A percentile compares a stretch with the other conserved stretches of the same genome.
These are phyloP conservation scores for Catonia carolina DNA, from an alignment of 2,888 invertebrate species.

Conservation along the genomic window DNA sequence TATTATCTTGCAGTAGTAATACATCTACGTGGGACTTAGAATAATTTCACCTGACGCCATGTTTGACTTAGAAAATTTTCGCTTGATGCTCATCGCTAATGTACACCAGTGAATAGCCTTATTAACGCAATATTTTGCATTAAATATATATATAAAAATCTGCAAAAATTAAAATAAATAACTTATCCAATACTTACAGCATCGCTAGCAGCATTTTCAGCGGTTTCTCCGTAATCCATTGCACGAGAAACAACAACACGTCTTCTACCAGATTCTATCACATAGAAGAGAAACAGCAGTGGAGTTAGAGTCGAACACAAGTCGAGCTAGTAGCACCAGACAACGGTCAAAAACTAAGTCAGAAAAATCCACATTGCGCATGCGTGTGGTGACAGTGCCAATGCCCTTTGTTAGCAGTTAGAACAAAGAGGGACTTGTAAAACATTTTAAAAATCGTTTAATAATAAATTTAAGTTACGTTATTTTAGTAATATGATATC, in stretches of 20 bases:
- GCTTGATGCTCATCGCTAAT: slow-evolving; percentile 5
- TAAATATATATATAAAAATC: too few species aligned
- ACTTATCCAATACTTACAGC: background rate
- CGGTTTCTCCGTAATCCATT: background rate
- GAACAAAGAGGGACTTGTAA: too few species aligned
- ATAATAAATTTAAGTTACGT: too few species aligned
- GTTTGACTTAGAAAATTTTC: slow-evolving; percentile 74
- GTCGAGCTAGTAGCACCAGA: background rate
- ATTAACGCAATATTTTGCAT: too few species aligned
- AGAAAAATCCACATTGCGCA: slow-evolving; percentile 52
- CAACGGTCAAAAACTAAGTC: slow-evolving; percentile 31
- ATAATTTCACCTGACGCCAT: slow-evolving; percentile 59
- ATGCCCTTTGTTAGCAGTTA: slow-evolving; percentile 26
- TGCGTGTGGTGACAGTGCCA: slow-evolving; percentile 43
- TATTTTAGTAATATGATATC: too few species aligned
- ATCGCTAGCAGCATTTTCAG: slow-evolving; percentile 2
- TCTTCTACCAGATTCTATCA: too few species aligned
- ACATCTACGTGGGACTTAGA: slow-evolving; percentile 27
- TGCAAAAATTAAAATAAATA: too few species aligned
- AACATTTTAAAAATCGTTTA: too few species aligned
- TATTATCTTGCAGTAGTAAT: too few species aligned
- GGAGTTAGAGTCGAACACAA: slow-evolving; percentile 3
- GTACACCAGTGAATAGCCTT: too few species aligned
- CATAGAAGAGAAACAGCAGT: background rate
- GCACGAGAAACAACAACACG: too few species aligned